Base-by-base conservation (phyloP, 2,797 vertebrate species). In the Chelon auratus region DNA sequence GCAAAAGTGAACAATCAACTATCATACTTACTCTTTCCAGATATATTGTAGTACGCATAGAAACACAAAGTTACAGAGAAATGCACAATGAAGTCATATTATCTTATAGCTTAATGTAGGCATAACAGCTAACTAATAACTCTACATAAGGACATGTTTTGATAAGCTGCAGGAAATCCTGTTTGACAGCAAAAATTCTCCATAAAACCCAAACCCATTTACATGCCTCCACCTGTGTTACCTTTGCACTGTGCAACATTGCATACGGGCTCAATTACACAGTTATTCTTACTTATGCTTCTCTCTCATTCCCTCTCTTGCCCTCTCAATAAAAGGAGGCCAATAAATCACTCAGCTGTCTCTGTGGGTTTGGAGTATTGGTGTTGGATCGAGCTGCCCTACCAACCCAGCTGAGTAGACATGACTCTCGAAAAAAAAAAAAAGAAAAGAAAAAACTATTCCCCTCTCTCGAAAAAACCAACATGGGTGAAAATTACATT, bases 401-500 rank as follows among this genome's bases (percentile, higher is more conserved):
- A 84, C 88, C 74, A 77, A 83, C 80, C 78, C 85, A 85, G 82
- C 87, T 90, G 84, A 85, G 85, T 55, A 89, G 87, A 83, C 84
- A 74, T 71, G 83, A 87, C 51, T 89, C 81, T 79, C 64, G 79
- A 87, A 78, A 72, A 66, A 72, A 66, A 64, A 62, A 72, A 72
- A 79, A 77, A 79, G 11, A 22, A 50, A 50, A 50, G 62, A 77
- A 82, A 64, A 51, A 12, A 56, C 66, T 72, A 43, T 68, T 75
- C 85, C 84, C 84, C 82, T 75, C 63, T 72, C 75, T 90, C 74
- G 75, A 65, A 88, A 91, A 93, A 93, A 81, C 84, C 87, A 93
- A 92, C 90, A 91, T 85, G 87, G 30, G 90, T 93, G 90, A 93
- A 92, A 92, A 93, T 93, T 84, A 89, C 91, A 90, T 92, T 88